These are phyloP conservation scores for Drosophila insularis DNA, from an alignment of 1,140 invertebrate species.

Conservation along the genomic window DNA sequence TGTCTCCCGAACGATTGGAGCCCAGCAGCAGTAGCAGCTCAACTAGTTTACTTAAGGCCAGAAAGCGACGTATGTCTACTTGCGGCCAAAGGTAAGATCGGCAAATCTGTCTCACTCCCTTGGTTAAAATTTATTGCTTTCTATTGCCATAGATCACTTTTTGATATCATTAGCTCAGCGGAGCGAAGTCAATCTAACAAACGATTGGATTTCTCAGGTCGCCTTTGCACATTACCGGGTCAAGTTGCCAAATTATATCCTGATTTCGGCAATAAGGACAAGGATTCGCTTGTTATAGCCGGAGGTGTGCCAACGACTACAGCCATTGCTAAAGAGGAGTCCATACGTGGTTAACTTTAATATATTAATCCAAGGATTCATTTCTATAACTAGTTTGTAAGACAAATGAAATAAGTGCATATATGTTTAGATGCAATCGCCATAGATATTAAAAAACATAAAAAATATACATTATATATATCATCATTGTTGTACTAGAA, in stretches of 20 bases:
- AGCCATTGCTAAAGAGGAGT: conserved; percentile 54
- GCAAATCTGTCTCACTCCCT: no score
- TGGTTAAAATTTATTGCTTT: background rate
- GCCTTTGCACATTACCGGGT: conserved; percentile 86
- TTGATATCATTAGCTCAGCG: conserved; percentile 86
- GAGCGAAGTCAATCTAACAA: conserved; percentile 84
- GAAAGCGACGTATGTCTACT: conserved; percentile 82
- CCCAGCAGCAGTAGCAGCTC: conserved; percentile 72
- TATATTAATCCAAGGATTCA: no score
- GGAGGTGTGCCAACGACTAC: background rate
- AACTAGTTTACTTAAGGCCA: conserved; percentile 73
- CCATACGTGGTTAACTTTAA: conserved; percentile 42
- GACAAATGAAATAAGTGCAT: background rate
- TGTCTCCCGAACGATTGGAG: conserved; percentile 87
- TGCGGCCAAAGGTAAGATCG: conserved; percentile 46
- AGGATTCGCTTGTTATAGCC: conserved; percentile 36
- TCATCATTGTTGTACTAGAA: no score
- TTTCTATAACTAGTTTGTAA: background rate
- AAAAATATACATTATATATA: background rate
- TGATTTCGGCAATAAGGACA: conserved; percentile 85
- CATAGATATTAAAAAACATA: background rate
- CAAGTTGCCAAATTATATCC: conserved; percentile 90
- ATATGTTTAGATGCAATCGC: background rate
- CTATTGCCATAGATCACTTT: conserved; percentile 83
- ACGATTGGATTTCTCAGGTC: conserved; percentile 90